Base-by-base conservation (phyloP, 1,140 invertebrate genomes). In the Bombyx mandarina region DNA sequence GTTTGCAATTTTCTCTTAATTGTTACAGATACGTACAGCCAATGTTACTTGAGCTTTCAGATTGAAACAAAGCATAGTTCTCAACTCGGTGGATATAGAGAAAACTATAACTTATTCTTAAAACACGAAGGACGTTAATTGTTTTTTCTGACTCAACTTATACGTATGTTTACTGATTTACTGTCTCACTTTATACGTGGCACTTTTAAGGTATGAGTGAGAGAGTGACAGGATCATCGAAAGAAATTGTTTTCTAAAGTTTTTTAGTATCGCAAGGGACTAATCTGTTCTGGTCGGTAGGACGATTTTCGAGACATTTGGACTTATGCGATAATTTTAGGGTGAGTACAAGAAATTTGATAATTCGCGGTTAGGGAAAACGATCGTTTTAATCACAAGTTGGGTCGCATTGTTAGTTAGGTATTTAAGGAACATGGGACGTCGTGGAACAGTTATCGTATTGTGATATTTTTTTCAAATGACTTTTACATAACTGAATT, bases 281-380 rank as follows among this genome's bases (percentile, higher is more conserved):
- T 12, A 49, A 43, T 12, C 51, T 57, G 26, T 9, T 66, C 62
- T 61, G 35, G 54, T 35, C 48, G 57, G 43, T 57, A 8, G 62
- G 61, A 63, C 59, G 62, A 57, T 62, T 63, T 66, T 44, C 73
- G 72, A 83, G 79, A 83, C 78, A 80, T 82, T 81, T 81, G 75
- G 79, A 83, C 77, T 81, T 82, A 82, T 86, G 79, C 80, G 81
- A 83, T 86, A 86, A 84, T 82, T 59, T 72, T 79, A 80, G 77
- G 76, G 79, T 70, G 71, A 80, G 75, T 75, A 64, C 61, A 80
- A 79, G 82, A 82, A 82, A 86, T 86, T 86, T 80, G 82, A 84
- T 86, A 84, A 86, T 86, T 84, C 81, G 71, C 73, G 79, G 82
- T 86, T 86, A 76, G 70, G 69, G 67, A 64, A 73, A 81, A 82